Conservation (phyloP, 2,888 invertebrate species). For the Epicampocera succincta region DNA sequence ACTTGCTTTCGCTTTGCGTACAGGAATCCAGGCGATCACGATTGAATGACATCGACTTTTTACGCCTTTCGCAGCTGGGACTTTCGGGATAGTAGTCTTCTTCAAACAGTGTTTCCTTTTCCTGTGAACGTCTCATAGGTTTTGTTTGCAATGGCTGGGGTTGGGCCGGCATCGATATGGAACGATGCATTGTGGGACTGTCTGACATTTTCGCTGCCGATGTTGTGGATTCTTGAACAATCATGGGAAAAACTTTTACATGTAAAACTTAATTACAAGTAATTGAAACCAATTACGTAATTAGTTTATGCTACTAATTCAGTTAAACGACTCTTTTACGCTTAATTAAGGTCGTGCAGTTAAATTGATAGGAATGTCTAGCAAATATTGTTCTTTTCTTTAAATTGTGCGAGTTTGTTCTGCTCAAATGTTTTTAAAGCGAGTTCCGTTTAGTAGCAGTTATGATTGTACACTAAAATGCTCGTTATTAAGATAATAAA, state of each 20-base stretch:
- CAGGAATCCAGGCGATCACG: conserved; percentile 45
- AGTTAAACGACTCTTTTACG: conserved; percentile 38
- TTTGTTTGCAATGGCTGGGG: conserved; percentile 76
- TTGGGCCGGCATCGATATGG: conserved; percentile 80
- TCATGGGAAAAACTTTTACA: conserved; percentile 21
- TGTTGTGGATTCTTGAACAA: conserved; percentile 1
- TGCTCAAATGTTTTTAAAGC: neutral
- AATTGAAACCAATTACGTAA: conserved; percentile 74
- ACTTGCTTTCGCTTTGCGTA: conserved; percentile 76
- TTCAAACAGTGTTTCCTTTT: conserved; percentile 77
- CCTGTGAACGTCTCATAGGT: conserved; percentile 77
- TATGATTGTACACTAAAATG: conserved; percentile 56
- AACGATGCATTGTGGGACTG: conserved; percentile 75
- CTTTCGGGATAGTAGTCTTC: conserved; percentile 78
- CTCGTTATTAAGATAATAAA: conserved; percentile 49
- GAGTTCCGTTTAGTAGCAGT: conserved; percentile 60
- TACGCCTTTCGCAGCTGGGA: conserved; percentile 73
- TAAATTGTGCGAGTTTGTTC: too few relatives aligned
- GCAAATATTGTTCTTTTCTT: conserved; percentile 3
- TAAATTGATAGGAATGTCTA: conserved; percentile 26
- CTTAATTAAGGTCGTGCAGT: conserved; percentile 71
- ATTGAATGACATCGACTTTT: conserved; percentile 69
- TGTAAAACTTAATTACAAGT: conserved; percentile 65
- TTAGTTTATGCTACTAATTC: conserved; percentile 70
- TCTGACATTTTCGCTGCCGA: conserved; percentile 64